Conservation (phyloP, 1,140 invertebrate genomes). For the Penaeus japonicus region DNA sequence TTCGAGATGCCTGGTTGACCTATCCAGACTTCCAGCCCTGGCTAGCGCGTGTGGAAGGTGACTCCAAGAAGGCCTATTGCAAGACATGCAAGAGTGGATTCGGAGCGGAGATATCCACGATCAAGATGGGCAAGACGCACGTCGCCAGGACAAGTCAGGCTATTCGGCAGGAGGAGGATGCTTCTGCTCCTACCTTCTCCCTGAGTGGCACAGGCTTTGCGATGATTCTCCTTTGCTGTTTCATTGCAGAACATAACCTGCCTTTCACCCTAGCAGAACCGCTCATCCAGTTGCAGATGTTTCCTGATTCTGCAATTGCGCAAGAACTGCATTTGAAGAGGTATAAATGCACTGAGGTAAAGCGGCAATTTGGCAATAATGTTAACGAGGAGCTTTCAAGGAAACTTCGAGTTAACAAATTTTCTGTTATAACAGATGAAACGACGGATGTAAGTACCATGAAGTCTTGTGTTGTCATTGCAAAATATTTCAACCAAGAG, state of each 20-base stretch:
- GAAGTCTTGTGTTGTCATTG: not conserved
- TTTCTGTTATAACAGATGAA: not conserved
- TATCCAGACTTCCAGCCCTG: too few species aligned
- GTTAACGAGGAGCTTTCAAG: not conserved
- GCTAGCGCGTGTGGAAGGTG: too few species aligned
- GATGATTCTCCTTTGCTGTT: too few species aligned
- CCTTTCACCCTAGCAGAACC: not conserved
- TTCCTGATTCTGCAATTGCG: not conserved
- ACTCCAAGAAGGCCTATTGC: not conserved
- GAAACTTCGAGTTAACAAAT: not conserved
- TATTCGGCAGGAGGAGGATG: too few species aligned
- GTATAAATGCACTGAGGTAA: not conserved
- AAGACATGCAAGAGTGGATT: not conserved
- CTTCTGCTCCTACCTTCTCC: too few species aligned
- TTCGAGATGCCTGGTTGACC: too few species aligned
- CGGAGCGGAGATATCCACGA: not conserved
- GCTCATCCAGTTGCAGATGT: not conserved
- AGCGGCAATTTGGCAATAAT: not conserved
- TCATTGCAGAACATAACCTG: not conserved
- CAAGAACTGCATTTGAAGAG: not conserved
- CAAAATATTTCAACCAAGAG: not conserved
- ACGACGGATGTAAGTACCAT: not conserved
- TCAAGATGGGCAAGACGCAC: not conserved
- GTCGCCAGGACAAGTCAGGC: not conserved
- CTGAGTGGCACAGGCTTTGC: too few species aligned